A percentile compares a stretch with the other conserved stretches of the same genome.
Conservation (phyloP, 1,140 invertebrate genomes). For the Halictus rubicundus region DNA sequence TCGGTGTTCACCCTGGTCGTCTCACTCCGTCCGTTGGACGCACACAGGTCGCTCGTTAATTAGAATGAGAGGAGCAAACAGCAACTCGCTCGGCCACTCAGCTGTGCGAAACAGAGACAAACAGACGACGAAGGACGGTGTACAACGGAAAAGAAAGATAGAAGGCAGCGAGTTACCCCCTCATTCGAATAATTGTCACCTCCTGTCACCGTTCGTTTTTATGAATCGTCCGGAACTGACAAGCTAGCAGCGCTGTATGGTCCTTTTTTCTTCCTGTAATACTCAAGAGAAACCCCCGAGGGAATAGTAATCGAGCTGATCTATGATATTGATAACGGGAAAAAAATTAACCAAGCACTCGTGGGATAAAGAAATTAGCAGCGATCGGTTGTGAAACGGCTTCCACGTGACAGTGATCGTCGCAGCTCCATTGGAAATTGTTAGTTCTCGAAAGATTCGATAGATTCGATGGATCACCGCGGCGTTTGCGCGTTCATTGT, state of each 20-base stretch:
- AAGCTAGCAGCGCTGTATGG: neutral
- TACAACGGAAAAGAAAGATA: neutral
- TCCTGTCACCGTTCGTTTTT: slow-evolving; percentile 63
- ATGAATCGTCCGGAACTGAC: slow-evolving; percentile 55
- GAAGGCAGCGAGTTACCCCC: slow-evolving; percentile 30
- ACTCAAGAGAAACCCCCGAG: neutral
- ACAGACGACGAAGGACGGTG: neutral
- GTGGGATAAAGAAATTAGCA: slow-evolving; percentile 9
- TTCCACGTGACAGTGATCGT: too few relatives aligned
- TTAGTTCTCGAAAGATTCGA: too few relatives aligned
- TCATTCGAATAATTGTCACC: slow-evolving; percentile 67
- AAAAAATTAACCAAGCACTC: too few relatives aligned
- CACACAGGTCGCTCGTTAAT: slow-evolving; percentile 62
- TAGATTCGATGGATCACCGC: too few relatives aligned
- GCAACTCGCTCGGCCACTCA: slow-evolving; percentile 22
- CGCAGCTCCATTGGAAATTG: too few relatives aligned
- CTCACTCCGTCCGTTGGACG: slow-evolving; percentile 18
- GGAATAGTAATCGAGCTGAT: slow-evolving; percentile 11
- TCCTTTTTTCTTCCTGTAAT: neutral
- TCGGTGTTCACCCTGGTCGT: slow-evolving; percentile 14
- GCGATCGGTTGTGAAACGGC: too few relatives aligned
- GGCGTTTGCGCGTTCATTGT: too few relatives aligned
- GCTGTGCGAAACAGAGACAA: slow-evolving; percentile 23
- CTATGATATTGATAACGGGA: slow-evolving; percentile 30
- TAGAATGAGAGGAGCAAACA: slow-evolving; percentile 54